A percentile compares a stretch with the other conserved stretches of the same genome.
phyloP scores from a whole-genome alignment of 2,113 vertebrate species.

The Axis porcinus region DNA sequence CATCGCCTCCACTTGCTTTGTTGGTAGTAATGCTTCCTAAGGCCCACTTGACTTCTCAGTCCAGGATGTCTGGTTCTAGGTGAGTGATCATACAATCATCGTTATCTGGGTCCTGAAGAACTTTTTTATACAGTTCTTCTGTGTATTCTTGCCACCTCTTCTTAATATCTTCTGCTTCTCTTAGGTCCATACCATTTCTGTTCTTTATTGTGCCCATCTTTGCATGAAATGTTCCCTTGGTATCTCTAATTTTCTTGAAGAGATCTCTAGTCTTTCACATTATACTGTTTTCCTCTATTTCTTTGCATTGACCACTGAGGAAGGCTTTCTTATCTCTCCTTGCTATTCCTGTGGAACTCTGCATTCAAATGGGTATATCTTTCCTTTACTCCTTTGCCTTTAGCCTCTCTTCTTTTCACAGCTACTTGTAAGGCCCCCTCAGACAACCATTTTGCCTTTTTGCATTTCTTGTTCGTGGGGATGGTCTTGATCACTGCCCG shows the following conservation, averaged over 20 bases:
- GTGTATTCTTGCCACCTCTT: background rate
- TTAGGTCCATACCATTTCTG: background rate
- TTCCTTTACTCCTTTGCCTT: background rate
- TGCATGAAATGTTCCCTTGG: background rate
- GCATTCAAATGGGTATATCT: background rate
- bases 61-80: background rate
- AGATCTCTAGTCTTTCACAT: background rate
- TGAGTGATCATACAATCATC: background rate
- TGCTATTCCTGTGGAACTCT: background rate
- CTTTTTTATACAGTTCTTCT: background rate
- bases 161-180: background rate
- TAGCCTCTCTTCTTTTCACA: background rate
- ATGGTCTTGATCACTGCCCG: background rate
- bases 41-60: accelerated
- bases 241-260: background rate
- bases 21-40: background rate
- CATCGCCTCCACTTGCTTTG: background rate
- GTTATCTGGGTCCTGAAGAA: background rate
- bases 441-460: background rate
- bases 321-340: background rate
- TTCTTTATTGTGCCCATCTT: background rate
- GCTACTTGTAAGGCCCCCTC: background rate
- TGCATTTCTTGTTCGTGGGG: background rate
- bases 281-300: background rate
- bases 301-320: accelerated